Evolutionary conservation across 2,888 invertebrate species (phyloP), one percentile per base, ranked within the genome.

Genomic region (Lasioglossum morio): DNA sequence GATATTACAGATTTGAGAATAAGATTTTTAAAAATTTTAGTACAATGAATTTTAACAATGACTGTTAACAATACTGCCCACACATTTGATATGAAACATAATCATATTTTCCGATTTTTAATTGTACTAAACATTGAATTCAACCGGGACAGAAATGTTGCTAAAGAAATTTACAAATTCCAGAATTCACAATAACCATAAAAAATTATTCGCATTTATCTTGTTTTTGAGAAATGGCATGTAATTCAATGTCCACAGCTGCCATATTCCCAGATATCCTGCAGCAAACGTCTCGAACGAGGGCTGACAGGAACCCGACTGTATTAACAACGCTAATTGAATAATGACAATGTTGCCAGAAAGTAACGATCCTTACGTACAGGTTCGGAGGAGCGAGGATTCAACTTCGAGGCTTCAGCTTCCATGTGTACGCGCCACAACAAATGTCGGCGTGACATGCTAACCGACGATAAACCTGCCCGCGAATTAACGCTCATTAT

Each of bases 401-500:
- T 60, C 30, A 34, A 40, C 40, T 40, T n/a, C 12, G 40, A n/a
- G n/a, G n/a, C 14, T n/a, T 40, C 37, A 23, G 40, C n/a, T 40
- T 46, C 70, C 19, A 27, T n/a, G 48, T 75, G n/a, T 48, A 75
- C 57, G 60, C 37, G 81, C n/a, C 57, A 81, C 70, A 74, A 81
- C 78, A 84, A 84, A 84, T 78, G 75, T 66, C 75, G 60, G 77
- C 48, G 60, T 73, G 77, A 78, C 86, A 86, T 85, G 86, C 86
- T 60, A 86, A 77, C 77, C 77, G 77, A 72, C 84, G 74, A 84
- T 86, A 81, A 86, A 84, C 73, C 72, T 84, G n/a, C 69, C 78
- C 63, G 84, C 77, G 73, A 86, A 86, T 84, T 86, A 84, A 79
- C 77, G 80, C 84, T 84, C 84, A 84, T 86, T 86, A 84, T 84